Base-by-base conservation (phyloP, 2,113 vertebrate species). In the Amphiprion percula region DNA sequence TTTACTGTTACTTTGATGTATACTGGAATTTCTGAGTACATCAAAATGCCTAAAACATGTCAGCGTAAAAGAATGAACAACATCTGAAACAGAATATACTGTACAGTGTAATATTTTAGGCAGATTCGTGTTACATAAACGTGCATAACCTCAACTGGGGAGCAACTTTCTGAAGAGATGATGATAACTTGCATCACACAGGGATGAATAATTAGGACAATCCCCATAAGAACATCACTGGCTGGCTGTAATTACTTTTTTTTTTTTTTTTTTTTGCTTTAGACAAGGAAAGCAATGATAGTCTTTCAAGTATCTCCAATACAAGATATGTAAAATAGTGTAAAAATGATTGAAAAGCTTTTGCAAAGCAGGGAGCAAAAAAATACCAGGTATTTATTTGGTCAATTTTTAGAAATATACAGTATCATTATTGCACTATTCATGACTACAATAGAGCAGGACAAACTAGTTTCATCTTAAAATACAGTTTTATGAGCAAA, bases 171-270 rank as follows among this genome's bases (percentile, higher is more conserved):
- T 53, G 15, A 72, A 26, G 46, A 63, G 28, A 1, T 60, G 68
- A 78, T 70, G 30, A 77, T 24, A 52, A 65, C 49, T 66, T 60
- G 30, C 15, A 55, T 23, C 30, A 59, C 59, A n/a, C 15, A 37
- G 53, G 54, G 65, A 5, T 61, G 59, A 68, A 74, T 64, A 81
- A 79, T 64, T 62, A 67, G 73, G 66, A 55, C 62, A 76, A 47
- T 19, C n/a, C 37, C 67, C 70, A 39, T 17, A 59, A 80, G 55
- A 59, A 59, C 66, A 6, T 2, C 6, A 50, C 47, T 26, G 41
- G 19, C 10, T 21, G 72, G 53, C 23, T 65, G 54, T 81, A 50
- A 78, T 69, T 80, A 72, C 4, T 21, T 21, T 21, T 21, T 21
- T 21, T 21, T 21, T 21, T 21, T 21, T 58, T 14, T 49, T 19